Conservation (phyloP, 2,113 vertebrate species). For the Syngnathus typhle region DNA sequence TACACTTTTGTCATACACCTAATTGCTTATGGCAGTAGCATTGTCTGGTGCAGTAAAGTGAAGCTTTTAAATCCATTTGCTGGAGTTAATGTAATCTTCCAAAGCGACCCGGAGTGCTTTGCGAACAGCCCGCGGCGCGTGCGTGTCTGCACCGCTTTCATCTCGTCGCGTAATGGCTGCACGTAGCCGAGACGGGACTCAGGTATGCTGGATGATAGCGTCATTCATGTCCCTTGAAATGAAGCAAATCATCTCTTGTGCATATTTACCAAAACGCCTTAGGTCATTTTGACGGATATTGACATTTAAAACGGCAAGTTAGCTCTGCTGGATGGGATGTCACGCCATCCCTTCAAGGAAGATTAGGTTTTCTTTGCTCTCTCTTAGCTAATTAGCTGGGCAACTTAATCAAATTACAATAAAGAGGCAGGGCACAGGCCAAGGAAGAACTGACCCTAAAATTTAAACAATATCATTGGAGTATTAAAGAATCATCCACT, state of each 20-base stretch:
- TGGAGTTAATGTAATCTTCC: slow-evolving; percentile 50
- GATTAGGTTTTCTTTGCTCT: neutral
- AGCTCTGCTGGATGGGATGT: neutral
- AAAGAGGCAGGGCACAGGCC: neutral
- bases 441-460: neutral
- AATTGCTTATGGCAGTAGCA: slow-evolving; percentile 56
- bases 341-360: neutral
- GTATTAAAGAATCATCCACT: neutral
- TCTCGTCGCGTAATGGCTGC: slow-evolving; percentile 5
- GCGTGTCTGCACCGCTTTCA: slow-evolving; percentile 31
- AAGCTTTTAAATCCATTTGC: slow-evolving; percentile 56
- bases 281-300: neutral
- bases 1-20: slow-evolving; percentile 37
- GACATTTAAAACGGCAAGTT: neutral
- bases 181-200: slow-evolving; percentile 7
- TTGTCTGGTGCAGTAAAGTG: slow-evolving; percentile 51
- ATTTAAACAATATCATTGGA: neutral
- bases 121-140: slow-evolving; percentile 25
- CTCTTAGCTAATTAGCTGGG: neutral
- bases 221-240: neutral
- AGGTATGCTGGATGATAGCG: neutral
- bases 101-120: slow-evolving; percentile 25
- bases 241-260: neutral
- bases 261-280: neutral
- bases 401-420: neutral